Percentiles rank a stretch among this genome's conserved stretches.
Evolutionary conservation across 2,113 vertebrate species (phyloP).

Genomic region (Diglossa brunneiventris): DNA sequence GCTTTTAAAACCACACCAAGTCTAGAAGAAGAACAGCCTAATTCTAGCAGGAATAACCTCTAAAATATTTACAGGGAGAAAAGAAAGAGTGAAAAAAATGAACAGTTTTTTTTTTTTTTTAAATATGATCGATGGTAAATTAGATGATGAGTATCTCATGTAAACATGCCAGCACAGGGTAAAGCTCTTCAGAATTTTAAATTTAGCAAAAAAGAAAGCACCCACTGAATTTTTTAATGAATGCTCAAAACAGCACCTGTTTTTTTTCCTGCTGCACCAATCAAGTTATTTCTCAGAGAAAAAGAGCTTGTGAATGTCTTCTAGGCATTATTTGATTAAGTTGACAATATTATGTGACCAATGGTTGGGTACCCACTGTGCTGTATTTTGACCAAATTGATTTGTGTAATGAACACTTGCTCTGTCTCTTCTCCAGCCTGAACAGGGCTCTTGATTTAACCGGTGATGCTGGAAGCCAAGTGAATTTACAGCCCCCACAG

Average conservation of each 20-base stretch:
- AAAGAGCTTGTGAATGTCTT: conserved; percentile 74
- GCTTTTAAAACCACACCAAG: background rate
- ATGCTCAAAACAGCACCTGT: conserved; percentile 22
- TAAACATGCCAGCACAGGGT: background rate
- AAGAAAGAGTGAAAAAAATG: background rate
- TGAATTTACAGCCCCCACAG: conserved; percentile 76
- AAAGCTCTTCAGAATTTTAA: conserved; percentile 19
- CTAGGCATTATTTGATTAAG: conserved; percentile 82
- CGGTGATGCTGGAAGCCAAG: conserved; percentile 68
- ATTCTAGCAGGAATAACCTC: background rate
- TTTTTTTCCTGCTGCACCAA: conserved; percentile 62
- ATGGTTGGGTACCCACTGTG: conserved; percentile 77
- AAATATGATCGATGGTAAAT: background rate
- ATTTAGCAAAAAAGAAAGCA: background rate
- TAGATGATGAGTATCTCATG: background rate
- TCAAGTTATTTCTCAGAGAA: conserved; percentile 70
- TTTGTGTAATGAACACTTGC: conserved; percentile 82
- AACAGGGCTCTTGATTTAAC: conserved; percentile 80
- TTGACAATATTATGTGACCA: conserved; percentile 79
- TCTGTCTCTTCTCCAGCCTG: conserved; percentile 74
- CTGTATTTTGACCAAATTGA: conserved; percentile 84
- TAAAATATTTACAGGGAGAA: background rate
- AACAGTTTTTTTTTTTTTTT: background rate
- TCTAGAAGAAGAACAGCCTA: background rate
- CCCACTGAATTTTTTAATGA: background rate